Percentiles rank a stretch among this genome's conserved stretches.
phyloP scores from a whole-genome alignment of 2,797 vertebrate genomes.

The Periophthalmus magnuspinnatus region DNA sequence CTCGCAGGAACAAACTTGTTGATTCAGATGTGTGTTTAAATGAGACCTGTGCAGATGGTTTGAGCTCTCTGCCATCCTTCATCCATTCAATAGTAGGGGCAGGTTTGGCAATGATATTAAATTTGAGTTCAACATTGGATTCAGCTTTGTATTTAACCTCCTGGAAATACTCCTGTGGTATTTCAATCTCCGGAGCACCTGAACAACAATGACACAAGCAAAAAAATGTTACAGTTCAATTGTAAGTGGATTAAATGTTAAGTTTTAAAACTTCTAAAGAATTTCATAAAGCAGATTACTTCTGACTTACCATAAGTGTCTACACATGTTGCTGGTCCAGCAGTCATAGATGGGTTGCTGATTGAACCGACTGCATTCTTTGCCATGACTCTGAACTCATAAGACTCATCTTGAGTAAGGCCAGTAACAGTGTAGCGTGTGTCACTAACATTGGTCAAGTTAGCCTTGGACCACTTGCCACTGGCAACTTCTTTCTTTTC shows the following conservation, averaged over 20 bases:
- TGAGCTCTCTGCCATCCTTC: slow-evolving; percentile 90
- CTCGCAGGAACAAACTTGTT: slow-evolving; percentile 87
- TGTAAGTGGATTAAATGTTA: not conserved
- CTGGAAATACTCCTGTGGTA: slow-evolving; percentile 90
- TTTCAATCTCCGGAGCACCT: slow-evolving; percentile 94
- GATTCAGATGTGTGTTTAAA: slow-evolving; percentile 88
- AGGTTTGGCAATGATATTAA: slow-evolving; percentile 94
- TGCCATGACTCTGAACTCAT: slow-evolving; percentile 94
- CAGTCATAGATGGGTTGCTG: slow-evolving; percentile 89
- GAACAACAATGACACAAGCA: slow-evolving; percentile 38
- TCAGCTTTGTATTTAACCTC: slow-evolving; percentile 91
- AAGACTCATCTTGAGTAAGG: slow-evolving; percentile 88
- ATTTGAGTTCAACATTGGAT: slow-evolving; percentile 86
- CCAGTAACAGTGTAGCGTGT: slow-evolving; percentile 88
- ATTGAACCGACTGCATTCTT: slow-evolving; percentile 95
- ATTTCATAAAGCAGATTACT: not conserved
- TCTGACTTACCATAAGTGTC: slow-evolving; percentile 88
- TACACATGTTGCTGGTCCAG: slow-evolving; percentile 90
- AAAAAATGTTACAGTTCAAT: not conserved
- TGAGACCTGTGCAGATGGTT: slow-evolving; percentile 80
- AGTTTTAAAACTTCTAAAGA: not conserved
- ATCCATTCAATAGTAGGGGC: slow-evolving; percentile 94
- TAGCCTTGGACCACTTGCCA: slow-evolving; percentile 89
- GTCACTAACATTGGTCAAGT: slow-evolving; percentile 90
- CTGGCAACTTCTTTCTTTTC: slow-evolving; percentile 86